Percentiles rank a stretch among this genome's conserved stretches.
These are phyloP conservation scores for Menura novaehollandiae DNA, from an alignment of 2,113 vertebrate genomes.

Conservation along the genomic window DNA sequence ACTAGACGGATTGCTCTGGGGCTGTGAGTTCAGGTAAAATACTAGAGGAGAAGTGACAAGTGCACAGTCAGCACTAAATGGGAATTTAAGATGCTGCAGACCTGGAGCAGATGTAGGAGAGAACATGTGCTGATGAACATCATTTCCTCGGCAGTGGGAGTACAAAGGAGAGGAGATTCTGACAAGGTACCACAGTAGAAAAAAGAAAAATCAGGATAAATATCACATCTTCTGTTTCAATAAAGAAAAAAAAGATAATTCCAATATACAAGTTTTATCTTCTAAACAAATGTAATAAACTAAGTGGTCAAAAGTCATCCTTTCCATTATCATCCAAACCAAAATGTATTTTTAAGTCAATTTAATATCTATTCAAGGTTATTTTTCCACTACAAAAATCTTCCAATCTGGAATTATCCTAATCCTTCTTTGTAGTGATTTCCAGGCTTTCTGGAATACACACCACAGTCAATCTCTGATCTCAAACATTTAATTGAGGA, in stretches of 20 bases:
- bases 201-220: constrained; percentile 54
- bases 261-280: constrained; percentile 4
- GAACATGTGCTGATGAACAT: constrained; percentile 85
- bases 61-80: constrained; percentile 81
- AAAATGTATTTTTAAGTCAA: background rate
- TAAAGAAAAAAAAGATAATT: background rate
- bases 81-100: constrained; percentile 74
- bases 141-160: constrained; percentile 89
- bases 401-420: background rate
- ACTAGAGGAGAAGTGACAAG: constrained; percentile 82
- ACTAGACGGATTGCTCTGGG: constrained; percentile 76
- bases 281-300: constrained; percentile 18
- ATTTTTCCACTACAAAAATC: background rate
- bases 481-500: background rate
- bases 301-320: background rate
- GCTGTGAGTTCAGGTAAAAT: constrained; percentile 74
- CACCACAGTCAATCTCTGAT: background rate
- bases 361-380: background rate
- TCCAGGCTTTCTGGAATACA: background rate
- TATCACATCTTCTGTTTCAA: background rate
- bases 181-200: constrained; percentile 67
- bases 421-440: background rate
- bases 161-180: constrained; percentile 92
- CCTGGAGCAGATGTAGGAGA: constrained; percentile 81
- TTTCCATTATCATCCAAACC: background rate